Evolutionary conservation across 2,888 invertebrate species (phyloP).

Genomic region (Caenorhabditis wallacei): DNA sequence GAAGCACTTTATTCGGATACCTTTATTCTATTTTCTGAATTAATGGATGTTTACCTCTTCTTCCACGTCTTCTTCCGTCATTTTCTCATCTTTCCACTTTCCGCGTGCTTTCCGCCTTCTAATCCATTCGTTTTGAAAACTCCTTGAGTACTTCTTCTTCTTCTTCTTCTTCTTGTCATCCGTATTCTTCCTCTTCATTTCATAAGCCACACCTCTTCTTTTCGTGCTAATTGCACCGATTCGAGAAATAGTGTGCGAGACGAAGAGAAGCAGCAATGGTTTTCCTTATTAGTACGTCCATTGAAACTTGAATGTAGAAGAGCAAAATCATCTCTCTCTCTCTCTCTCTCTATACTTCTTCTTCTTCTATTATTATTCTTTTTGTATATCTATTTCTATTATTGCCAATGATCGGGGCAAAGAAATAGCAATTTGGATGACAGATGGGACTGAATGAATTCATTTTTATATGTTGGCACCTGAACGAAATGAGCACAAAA

Average conservation of each 20-base stretch:
- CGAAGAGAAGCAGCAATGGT: slow-evolving; percentile 40
- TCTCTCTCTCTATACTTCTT: background rate
- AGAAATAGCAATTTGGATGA: slow-evolving; percentile 29
- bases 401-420: background rate
- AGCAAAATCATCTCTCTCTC: slow-evolving; percentile 20
- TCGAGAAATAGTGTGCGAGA: slow-evolving; percentile 19
- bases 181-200: background rate
- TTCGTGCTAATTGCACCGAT: slow-evolving; percentile 44
- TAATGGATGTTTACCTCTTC: slow-evolving; percentile 33
- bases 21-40: slow-evolving; percentile 12
- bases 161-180: slow-evolving; percentile 18
- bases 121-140: slow-evolving; percentile 51
- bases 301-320: slow-evolving; percentile 22
- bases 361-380: slow-evolving; percentile 43
- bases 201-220: slow-evolving; percentile 47
- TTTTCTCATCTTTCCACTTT: slow-evolving; percentile 18
- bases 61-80: slow-evolving; percentile 17
- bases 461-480: slow-evolving; percentile 23
- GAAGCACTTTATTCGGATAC: slow-evolving; percentile 9
- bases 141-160: slow-evolving; percentile 42
- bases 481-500: slow-evolving; percentile 19
- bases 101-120: slow-evolving; percentile 49
- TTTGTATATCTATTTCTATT: slow-evolving; percentile 21
- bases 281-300: slow-evolving; percentile 53
- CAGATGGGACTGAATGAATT: slow-evolving; percentile 41